Evolutionary conservation across 2,888 invertebrate genomes (phyloP), one percentile per base, ranked within the genome.

Genomic region (Anthrax anthrax): DNA sequence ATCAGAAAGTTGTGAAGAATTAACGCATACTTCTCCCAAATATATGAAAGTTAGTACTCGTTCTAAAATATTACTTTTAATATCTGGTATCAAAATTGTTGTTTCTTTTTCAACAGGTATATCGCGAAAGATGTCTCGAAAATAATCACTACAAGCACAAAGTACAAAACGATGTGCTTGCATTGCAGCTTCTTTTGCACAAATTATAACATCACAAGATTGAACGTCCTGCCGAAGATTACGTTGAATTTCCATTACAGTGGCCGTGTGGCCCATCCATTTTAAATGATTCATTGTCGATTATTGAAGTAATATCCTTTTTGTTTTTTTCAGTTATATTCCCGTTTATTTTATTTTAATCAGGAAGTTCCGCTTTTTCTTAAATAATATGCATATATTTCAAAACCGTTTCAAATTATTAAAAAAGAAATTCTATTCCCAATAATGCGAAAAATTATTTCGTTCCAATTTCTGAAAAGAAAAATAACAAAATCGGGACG

Each of bases 181-280:
- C 13, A 63, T 61, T n/a, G 60, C 57, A 42, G 59, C 56, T 3
- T 61, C 65, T 46, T 60, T 61, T 44, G 60, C 41, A 29, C 44
- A 63, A 8, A 67, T 51, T 8, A 60, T 56, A 29, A 67, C 64
- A 50, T 67, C 67, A 53, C 64, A 65, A 37, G 57, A 58, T 18
- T 59, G 56, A 32, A 55, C 54, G 53, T 63, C 64, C 38, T 56
- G 55, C 23, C 61, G 60, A 13, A 66, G 54, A 42, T 55, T 53
- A 44, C 61, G 60, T 48, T 66, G 66, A 37, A 66, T 62, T 47
- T 66, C 65, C 51, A 66, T 60, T 44, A 67, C 61, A 37, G 65
- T 65, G 46, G 59, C 56, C 49, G 63, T 58, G 55, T 67, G 67
- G 19, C 66, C 65, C 64, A 66, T 65, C 67, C 67, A 67, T 55